A percentile compares a stretch with the other conserved stretches of the same genome.
Evolutionary conservation across 2,888 invertebrate species (phyloP).

Genomic region (Torymus auratus): DNA sequence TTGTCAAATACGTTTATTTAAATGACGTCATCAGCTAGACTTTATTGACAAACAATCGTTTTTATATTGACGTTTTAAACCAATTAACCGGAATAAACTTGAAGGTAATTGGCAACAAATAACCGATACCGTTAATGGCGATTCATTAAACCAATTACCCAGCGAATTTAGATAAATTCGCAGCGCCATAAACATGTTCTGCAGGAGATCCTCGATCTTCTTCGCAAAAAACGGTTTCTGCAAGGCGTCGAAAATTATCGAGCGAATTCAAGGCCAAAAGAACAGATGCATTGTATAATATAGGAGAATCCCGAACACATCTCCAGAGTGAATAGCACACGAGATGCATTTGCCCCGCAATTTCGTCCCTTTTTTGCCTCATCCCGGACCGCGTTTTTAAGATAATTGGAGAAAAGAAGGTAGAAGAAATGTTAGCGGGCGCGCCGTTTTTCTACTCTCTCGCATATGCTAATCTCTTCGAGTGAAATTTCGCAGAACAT

Average conservation of each 20-base stretch:
- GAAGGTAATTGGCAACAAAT: neutral
- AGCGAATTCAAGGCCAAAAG: slow-evolving; percentile 12
- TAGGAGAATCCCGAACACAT: slow-evolving; percentile 24
- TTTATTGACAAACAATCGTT: no score
- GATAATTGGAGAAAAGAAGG: slow-evolving; percentile 16
- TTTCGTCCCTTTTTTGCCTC: neutral
- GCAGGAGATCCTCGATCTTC: neutral
- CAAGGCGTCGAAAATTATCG: slow-evolving; percentile 15
- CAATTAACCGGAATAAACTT: no score
- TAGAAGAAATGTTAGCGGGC: neutral
- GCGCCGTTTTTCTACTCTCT: neutral
- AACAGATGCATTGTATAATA: neutral
- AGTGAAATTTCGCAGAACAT: neutral
- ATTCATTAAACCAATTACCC: slow-evolving; percentile 22
- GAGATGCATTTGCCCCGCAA: no score
- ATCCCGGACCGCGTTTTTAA: neutral
- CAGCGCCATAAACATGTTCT: neutral
- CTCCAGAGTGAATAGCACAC: neutral
- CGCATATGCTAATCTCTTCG: neutral
- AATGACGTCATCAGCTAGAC: no score
- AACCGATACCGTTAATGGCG: neutral
- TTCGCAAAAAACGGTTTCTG: neutral
- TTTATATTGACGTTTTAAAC: no score
- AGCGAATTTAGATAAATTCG: no score
- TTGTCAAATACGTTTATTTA: no score